Percentiles rank a stretch among this genome's conserved stretches.
Conservation (phyloP, 1,140 invertebrate species). For the Mactra quadrangularis region DNA sequence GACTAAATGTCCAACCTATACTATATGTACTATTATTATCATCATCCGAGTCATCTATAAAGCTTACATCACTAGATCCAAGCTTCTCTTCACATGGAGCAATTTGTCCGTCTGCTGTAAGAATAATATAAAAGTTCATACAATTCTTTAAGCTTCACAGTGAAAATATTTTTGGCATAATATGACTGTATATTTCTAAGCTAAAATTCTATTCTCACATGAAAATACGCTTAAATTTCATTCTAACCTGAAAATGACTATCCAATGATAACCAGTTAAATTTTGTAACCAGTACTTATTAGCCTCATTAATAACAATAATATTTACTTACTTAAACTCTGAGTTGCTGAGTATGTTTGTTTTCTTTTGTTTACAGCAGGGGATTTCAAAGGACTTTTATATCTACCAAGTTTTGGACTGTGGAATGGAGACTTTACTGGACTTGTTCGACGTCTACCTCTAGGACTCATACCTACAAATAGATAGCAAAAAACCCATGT, state of each 20-base stretch:
- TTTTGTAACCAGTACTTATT: too few relatives aligned
- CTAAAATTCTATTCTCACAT: too few relatives aligned
- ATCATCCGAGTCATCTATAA: constrained; percentile 24
- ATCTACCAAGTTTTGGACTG: neutral
- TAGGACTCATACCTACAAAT: neutral
- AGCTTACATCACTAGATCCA: neutral
- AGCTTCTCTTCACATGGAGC: constrained; percentile 12
- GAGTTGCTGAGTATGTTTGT: too few relatives aligned
- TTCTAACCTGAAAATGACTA: too few relatives aligned
- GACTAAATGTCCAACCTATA: constrained; percentile 49
- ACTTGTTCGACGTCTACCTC: constrained; percentile 1
- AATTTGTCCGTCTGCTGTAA: neutral
- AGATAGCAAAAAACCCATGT: neutral
- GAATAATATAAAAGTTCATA: neutral
- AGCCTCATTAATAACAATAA: too few relatives aligned
- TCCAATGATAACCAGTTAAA: too few relatives aligned
- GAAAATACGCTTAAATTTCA: too few relatives aligned
- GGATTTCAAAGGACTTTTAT: neutral
- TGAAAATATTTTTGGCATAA: too few relatives aligned
- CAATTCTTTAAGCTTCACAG: neutral
- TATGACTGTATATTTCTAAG: too few relatives aligned
- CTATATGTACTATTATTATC: constrained; percentile 34
- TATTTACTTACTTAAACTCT: too few relatives aligned
- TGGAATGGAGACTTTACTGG: constrained; percentile 33
- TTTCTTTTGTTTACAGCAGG: too few relatives aligned